Evolutionary conservation across 2,113 vertebrate species (phyloP), one percentile per base, ranked within the genome.

Genomic region (Pungitius pungitius): DNA sequence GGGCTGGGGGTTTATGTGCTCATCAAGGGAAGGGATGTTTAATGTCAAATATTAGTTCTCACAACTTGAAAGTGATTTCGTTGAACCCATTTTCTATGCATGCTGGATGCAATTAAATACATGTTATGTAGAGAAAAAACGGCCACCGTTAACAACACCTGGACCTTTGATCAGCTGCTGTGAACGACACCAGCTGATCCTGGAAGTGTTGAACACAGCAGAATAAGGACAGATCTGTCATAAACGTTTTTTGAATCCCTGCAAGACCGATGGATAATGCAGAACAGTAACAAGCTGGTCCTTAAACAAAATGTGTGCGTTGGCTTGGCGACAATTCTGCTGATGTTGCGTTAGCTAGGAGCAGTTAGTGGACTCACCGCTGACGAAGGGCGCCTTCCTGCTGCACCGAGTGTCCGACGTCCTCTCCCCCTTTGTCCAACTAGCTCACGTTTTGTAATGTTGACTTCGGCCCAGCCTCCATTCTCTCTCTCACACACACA

Each of bases 381-480:
- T 54, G 58, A 65, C 26, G 72, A 33, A 40, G 30, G 59, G 61
- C 84, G 52, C 73, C 72, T 85, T 81, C 57, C 81, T 68, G 51
- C 69, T 39, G 82, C 43, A 60, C 65, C 27, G 15, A 55, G 58
- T 30, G 83, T 85, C 77, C 13, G 45, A 27, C 20, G 69, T 90
- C 82, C 61, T 84, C 84, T 87, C 69, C 62, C 76, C 62, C 76
- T 77, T 86, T 60, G 66, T 74, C 82, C 70, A 73, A 54, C 75
- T 69, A 12, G 55, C 77, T 86, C 57, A 80, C 84, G 86, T 87
- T 89, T 77, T 83, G 82, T 78, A 75, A 82, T 51, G 68, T 69
- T 81, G 86, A 87, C 84, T 90, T 67, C 75, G 74, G 76, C 65
- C 73, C 80, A 84, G 80, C 85, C 89, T 87, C 85, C 55, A 71